Base-by-base conservation (phyloP, 2,888 invertebrate species). In the Nomada flava region DNA sequence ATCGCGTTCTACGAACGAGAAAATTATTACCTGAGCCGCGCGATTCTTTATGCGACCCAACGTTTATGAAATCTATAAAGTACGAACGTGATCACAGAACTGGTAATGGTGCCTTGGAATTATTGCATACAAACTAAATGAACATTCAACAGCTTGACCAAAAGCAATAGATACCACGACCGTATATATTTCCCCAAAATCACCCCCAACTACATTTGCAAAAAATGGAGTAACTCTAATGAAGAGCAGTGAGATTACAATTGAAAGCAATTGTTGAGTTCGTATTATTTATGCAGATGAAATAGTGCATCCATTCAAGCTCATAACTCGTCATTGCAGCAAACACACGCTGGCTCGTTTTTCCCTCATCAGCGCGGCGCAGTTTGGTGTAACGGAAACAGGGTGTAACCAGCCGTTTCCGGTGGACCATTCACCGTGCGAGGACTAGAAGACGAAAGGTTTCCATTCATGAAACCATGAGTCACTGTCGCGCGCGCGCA, bases 361-460 rank as follows among this genome's bases (percentile, higher is more conserved):
- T 76, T 76, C 79, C 78, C 47, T 73, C 69, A 53, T 65, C 79
- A 50, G 50, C 64, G 76, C 87, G 75, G 86, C 89, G 88, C 90
- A 87, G 86, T 88, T 89, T 83, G 89, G 84, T 88, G 85, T 89
- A 91, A 90, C 92, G 92, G 92, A 92, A 92, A 91, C 91, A 87
- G 91, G 91, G 91, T 91, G 91, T 91, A 92, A 92, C 91, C 91
- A 92, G 91, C 89, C 91, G 91, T 92, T 92, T 92, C 92, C 92
- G 92, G 92, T 91, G 91, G 91, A 91, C 92, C 92, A 92, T 92
- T 92, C 92, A 91, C 89, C 88, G 82, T 69, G 80, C 68, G 86
- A 82, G 84, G 87, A 82, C 80, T 87, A 87, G 88, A 89, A 89
- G 89, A 90, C 90, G 89, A 90, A 87, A 91, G 91, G 89, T 89